These are phyloP conservation scores for Alcis repandata DNA, from an alignment of 2,888 invertebrate species.

Conservation along the genomic window DNA sequence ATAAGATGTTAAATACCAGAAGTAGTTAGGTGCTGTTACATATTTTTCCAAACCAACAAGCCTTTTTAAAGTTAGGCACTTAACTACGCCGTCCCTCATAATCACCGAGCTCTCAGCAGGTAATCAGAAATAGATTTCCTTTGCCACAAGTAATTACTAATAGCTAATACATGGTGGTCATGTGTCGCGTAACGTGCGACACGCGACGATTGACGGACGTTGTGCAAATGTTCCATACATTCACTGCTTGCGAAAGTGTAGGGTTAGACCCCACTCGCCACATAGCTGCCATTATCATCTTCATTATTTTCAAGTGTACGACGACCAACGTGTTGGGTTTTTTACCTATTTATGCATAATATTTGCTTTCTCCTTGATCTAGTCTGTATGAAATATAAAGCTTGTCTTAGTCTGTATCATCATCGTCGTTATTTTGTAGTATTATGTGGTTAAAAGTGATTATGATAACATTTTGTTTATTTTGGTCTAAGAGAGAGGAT, in stretches of 20 bases:
- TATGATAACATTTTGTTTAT: too few species aligned
- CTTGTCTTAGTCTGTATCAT: too few species aligned
- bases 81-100: slow-evolving; percentile 6
- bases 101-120: slow-evolving; percentile 27
- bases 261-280: slow-evolving; percentile 13
- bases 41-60: neutral
- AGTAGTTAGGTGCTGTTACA: too few species aligned
- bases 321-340: neutral
- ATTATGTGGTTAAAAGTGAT: too few species aligned
- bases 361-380: neutral
- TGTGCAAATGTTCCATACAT: slow-evolving; percentile 37
- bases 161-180: slow-evolving; percentile 29
- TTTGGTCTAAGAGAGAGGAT: too few species aligned
- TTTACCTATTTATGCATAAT: neutral
- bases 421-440: too few species aligned
- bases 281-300: slow-evolving; percentile 1
- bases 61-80: neutral
- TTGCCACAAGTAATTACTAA: slow-evolving; percentile 25
- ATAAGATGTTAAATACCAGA: too few species aligned
- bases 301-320: neutral
- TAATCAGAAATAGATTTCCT: slow-evolving; percentile 36
- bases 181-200: slow-evolving; percentile 41
- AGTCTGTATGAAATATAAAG: neutral
- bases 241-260: slow-evolving; percentile 40
- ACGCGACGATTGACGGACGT: slow-evolving; percentile 42